Conservation (phyloP, 2,113 vertebrate genomes). For the Strigops habroptila region DNA sequence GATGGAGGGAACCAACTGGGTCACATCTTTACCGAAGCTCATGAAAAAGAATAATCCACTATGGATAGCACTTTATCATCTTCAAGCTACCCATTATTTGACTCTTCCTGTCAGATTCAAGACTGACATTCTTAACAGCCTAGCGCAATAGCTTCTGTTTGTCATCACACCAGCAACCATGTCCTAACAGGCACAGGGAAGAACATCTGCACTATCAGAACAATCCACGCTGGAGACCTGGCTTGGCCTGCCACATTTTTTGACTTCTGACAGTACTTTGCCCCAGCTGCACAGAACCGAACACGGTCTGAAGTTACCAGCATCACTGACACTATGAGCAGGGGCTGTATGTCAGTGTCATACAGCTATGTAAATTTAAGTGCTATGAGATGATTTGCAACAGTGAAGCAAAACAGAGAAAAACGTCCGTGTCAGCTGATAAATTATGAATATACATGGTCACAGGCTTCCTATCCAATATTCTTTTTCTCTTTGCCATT, state of each 20-base stretch:
- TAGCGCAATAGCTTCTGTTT: not conserved
- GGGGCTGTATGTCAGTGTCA: not conserved
- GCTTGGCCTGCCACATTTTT: not conserved
- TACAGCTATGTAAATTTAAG: not conserved
- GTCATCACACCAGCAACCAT: not conserved
- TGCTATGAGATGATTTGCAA: not conserved
- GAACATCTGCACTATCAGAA: not conserved
- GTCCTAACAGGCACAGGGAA: slow-evolving; percentile 12
- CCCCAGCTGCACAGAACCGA: not conserved
- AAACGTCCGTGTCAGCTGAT: not conserved
- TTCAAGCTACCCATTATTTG: not conserved
- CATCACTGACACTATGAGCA: not conserved
- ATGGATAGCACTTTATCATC: not conserved
- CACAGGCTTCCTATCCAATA: slow-evolving; percentile 4
- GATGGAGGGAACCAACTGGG: not conserved
- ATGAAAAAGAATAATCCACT: not conserved
- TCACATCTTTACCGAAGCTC: not conserved
- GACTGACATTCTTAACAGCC: not conserved
- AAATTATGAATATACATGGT: not conserved
- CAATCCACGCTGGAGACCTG: not conserved
- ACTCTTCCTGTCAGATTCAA: not conserved
- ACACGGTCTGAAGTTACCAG: not conserved
- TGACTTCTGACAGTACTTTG: not conserved
- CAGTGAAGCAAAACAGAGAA: not conserved
- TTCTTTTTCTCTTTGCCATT: not conserved